Evolutionary conservation across 2,797 vertebrate species (phyloP).

Genomic region (Urocyon cinereoargenteus): DNA sequence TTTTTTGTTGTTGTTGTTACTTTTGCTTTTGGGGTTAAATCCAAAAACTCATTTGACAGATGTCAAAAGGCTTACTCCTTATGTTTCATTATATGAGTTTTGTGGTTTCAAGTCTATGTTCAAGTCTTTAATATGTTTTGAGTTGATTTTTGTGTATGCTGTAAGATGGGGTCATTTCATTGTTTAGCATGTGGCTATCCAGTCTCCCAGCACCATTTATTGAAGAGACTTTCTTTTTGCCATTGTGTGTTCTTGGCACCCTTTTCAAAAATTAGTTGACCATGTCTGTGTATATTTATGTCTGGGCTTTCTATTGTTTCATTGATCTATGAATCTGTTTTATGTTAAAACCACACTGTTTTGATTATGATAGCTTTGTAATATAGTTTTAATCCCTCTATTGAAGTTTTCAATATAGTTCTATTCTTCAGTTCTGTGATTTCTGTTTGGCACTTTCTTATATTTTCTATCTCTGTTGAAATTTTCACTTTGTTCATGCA

Average conservation of each 20-base stretch:
- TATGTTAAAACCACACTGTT: not conserved
- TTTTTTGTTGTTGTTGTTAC: not conserved
- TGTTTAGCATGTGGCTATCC: not conserved
- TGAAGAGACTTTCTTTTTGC: not conserved
- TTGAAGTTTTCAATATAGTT: not conserved
- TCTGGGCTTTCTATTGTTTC: not conserved
- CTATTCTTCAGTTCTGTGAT: not conserved
- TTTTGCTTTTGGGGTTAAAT: not conserved
- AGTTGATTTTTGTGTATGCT: not conserved
- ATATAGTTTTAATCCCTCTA: not conserved
- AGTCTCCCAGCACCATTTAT: not conserved
- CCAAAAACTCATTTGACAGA: not conserved
- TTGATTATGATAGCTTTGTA: not conserved
- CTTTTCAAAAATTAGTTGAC: not conserved
- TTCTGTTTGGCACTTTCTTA: not conserved
- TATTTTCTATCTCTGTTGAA: not conserved
- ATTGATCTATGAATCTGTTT: not conserved
- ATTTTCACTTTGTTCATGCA: not conserved
- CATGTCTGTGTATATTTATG: not conserved
- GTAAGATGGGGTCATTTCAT: not conserved
- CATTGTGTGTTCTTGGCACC: not conserved
- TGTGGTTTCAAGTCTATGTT: not conserved
- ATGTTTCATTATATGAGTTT: not conserved
- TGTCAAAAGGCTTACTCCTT: not conserved
- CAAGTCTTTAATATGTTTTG: not conserved